Evolutionary conservation across 2,888 invertebrate genomes (phyloP), one percentile per base, ranked within the genome.

Genomic region (Cremastinae sp.): DNA sequence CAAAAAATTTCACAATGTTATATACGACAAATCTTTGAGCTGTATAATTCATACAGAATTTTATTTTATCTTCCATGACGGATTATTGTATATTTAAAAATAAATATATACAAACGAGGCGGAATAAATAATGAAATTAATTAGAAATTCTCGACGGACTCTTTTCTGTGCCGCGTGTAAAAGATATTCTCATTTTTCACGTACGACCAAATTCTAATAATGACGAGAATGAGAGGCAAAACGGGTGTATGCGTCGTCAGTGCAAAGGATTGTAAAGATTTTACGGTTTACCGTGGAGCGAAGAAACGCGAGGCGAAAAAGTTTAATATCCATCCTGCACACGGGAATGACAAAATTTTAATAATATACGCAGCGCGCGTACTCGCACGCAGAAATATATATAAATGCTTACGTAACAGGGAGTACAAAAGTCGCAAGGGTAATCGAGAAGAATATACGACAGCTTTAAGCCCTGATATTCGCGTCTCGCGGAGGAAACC

Each of bases 311-410:
- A 9, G 18, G n/a, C 18, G 20, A 34, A 47, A 45, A 68, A n/a
- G 12, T 41, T 34, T 54, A 66, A 54, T 58, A 47, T 56, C 41
- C 18, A 36, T 14, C 18, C 34, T 2, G 22, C 20, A 20, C 36
- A 66, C n/a, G 49, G 20, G 12, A 47, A 49, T 16, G 43, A 56
- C 56, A 68, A 38, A 68, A 56, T 65, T 65, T 65, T 65, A 65
- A 65, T 65, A 65, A 65, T 65, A 65, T 65, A 65, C 41, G 53
- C 65, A 8, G 9, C 53, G 2, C n/a, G n/a, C n/a, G n/a, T n/a
- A n/a, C 43, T 28, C 28, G 22, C 12, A 36, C 41, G 12, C 45
- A 34, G 14, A 56, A 3, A 45, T 43, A 28, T 28, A 45, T 34
- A 28, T 28, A 47, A 14, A 36, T 18, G 49, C 38, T 8, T 59